A percentile compares a stretch with the other conserved stretches of the same genome.
Evolutionary conservation across 2,113 vertebrate species (phyloP).

Genomic region (Tympanuchus pallidicinctus): DNA sequence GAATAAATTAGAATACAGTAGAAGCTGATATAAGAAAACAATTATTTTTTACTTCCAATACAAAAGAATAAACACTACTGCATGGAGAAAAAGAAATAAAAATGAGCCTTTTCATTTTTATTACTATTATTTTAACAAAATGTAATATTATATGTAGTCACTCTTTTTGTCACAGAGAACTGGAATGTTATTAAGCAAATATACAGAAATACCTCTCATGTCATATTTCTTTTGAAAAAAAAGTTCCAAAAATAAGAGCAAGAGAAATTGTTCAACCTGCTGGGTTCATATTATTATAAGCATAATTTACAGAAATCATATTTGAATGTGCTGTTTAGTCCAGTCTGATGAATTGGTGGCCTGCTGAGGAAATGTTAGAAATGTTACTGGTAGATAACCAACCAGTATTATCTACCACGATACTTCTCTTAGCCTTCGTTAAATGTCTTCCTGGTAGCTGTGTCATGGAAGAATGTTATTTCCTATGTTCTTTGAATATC

Average conservation of each 20-base stretch:
- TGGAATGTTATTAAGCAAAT: neutral
- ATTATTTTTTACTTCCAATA: neutral
- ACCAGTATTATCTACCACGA: neutral
- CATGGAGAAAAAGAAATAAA: neutral
- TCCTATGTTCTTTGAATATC: neutral
- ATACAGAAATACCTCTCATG: neutral
- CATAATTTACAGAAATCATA: neutral
- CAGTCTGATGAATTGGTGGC: neutral
- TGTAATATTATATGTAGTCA: neutral
- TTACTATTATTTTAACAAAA: neutral
- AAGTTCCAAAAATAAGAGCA: rapidly evolving
- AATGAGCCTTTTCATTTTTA: neutral
- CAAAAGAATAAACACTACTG: neutral
- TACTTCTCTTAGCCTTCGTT: neutral
- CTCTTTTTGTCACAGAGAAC: neutral
- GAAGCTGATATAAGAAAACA: rapidly evolving
- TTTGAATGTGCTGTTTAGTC: neutral
- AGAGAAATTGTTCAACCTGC: neutral
- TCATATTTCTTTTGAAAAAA: neutral
- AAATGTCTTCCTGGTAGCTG: neutral
- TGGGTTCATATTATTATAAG: neutral
- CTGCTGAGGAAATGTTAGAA: neutral
- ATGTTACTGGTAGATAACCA: neutral
- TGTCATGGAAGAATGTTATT: neutral
- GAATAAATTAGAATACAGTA: neutral